Evolutionary conservation across 1,140 invertebrate genomes (phyloP), one percentile per base, ranked within the genome.

Genomic region (Antheraea pernyi): DNA sequence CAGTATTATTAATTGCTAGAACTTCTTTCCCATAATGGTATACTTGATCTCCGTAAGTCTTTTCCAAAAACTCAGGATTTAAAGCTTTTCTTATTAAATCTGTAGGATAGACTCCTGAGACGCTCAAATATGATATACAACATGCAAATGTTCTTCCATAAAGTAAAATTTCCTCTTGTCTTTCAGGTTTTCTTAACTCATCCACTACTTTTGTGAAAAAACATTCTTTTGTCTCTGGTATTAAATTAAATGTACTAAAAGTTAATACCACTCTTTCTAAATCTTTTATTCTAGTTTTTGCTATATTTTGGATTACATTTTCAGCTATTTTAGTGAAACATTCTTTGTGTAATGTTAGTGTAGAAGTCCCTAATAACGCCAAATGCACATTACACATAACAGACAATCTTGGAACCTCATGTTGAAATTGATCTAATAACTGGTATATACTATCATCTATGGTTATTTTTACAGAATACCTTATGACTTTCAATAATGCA

Each of bases 231-330:
- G 84, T 90, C 79, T 91, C 69, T 59, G 93, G 90, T 66, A 85
- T 76, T 70, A 90, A 92, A 77, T 94, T 92, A 72, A 94, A 94
- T 74, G 91, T 93, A 39, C 88, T 88, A 76, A 93, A 85, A 8
- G 86, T 83, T 63, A 94, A 87, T n/a, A 93, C 74, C 13, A 95
- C 68, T 78, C 95, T 91, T 92, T 95, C 95, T 3, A 95, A 83
- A 78, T 96, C 95, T 89, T 96, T 96, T 53, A 95, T 19, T 76
- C 95, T 92, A 0, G 92, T 76, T 30, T 78, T 61, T 59, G 78
- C 65, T 8, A 93, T 83, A n/a, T 71, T 69, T 58, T 72, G 65
- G 7, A 80, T 58, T 64, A 85, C 85, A 80, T 71, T 88, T 48
- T 85, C 65, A 16, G 91, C 78, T 70, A 93, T 87, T 63, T 67